phyloP scores from a whole-genome alignment of 2,113 vertebrate genomes.

The Cyrtonyx montezumae region DNA sequence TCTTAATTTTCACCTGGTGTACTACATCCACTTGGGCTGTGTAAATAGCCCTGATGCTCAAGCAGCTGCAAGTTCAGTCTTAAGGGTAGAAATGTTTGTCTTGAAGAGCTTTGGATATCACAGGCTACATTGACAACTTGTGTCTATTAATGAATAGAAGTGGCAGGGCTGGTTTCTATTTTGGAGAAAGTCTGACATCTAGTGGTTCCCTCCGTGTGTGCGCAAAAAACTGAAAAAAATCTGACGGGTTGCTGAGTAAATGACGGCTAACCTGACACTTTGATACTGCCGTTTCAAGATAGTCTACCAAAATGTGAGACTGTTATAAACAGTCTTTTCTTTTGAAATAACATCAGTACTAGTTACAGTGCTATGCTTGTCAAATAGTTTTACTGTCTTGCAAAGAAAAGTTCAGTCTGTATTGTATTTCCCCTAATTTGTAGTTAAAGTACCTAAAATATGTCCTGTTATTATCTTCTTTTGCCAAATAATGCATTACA shows the following conservation, averaged over 20 bases:
- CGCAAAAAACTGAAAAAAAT: neutral
- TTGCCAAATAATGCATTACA: neutral
- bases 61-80: neutral
- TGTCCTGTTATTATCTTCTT: neutral
- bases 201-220: neutral
- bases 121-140: accelerated
- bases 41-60: neutral
- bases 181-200: conserved; percentile 40
- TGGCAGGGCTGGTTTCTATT: accelerated
- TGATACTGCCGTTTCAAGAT: neutral
- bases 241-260: accelerated
- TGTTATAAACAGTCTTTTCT: neutral
- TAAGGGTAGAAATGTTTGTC: accelerated
- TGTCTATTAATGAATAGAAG: accelerated
- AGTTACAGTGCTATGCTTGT: neutral
- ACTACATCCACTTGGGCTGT: neutral
- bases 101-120: neutral
- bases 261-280: neutral
- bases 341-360: neutral
- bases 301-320: neutral
- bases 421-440: neutral
- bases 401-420: neutral
- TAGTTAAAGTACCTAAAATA: neutral
- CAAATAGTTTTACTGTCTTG: neutral
- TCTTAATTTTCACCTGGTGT: neutral